Evolutionary conservation across 2,888 invertebrate genomes (phyloP).

Genomic region (Perithous albicinctus): DNA sequence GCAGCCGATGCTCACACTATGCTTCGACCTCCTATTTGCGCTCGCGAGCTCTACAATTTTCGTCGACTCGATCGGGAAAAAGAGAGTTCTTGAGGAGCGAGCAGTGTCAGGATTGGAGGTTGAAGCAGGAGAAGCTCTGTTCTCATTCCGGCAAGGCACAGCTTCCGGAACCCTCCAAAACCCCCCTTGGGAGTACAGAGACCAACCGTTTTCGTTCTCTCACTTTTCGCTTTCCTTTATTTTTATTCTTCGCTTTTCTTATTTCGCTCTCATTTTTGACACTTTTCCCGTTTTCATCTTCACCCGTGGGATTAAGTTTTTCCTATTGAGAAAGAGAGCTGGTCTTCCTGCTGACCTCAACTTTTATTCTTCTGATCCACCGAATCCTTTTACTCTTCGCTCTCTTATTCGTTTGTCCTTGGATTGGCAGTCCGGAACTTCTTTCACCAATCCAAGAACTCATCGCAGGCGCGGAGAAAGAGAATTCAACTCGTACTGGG

Average conservation of each 20-base stretch:
- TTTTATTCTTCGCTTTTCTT: neutral
- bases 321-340: neutral
- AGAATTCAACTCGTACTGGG: neutral
- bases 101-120: slow-evolving; percentile 12
- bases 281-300: neutral
- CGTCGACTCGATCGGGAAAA: slow-evolving; percentile 48
- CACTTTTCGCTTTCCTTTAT: slow-evolving; percentile 7
- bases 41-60: slow-evolving; percentile 45
- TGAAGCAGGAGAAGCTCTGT: slow-evolving; percentile 19
- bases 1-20: slow-evolving; percentile 19
- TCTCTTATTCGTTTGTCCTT: neutral
- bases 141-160: slow-evolving; percentile 10
- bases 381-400: neutral
- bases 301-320: slow-evolving; percentile 2
- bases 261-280: neutral
- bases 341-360: slow-evolving; percentile 3
- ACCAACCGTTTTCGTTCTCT: slow-evolving; percentile 50
- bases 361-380: neutral
- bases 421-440: slow-evolving; percentile 24
- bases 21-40: slow-evolving; percentile 22
- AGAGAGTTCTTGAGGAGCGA: slow-evolving; percentile 13
- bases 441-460: slow-evolving; percentile 6
- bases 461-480: neutral
- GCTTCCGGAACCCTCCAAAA: slow-evolving; percentile 29
- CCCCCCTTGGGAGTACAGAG: slow-evolving; percentile 34